Conservation (phyloP, 2,888 invertebrate species). For the Lepeophtheirus nordmannii region DNA sequence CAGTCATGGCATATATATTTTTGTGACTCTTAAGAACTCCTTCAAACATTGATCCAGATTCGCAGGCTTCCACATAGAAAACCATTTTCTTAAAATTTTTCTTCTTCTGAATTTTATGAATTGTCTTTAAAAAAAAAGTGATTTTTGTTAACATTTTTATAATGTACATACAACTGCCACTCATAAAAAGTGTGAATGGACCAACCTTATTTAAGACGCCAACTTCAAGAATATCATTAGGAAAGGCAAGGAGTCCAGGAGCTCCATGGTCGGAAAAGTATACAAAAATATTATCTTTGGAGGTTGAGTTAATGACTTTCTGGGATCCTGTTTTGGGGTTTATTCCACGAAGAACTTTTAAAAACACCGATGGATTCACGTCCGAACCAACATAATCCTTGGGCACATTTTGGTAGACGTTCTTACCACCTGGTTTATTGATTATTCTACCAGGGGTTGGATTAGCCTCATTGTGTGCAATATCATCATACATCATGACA, state of each 20-base stretch:
- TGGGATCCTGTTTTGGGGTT: conserved; percentile 38
- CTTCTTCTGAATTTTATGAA: conserved; percentile 11
- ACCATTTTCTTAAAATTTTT: conserved; percentile 37
- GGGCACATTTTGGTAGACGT: conserved; percentile 43
- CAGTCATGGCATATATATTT: conserved; percentile 45
- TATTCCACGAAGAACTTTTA: conserved; percentile 42
- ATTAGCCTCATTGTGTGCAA: conserved; percentile 40
- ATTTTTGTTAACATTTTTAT: background rate
- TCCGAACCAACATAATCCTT: conserved; percentile 42
- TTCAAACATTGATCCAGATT: conserved; percentile 46
- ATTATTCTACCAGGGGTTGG: conserved; percentile 42
- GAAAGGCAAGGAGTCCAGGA: conserved; percentile 42
- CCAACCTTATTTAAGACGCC: conserved; percentile 30
- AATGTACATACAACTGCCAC: conserved; percentile 15
- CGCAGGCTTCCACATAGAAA: conserved; percentile 46
- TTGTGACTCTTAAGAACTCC: background rate
- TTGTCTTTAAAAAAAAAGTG: background rate
- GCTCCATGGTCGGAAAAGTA: conserved; percentile 48
- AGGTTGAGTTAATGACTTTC: conserved; percentile 40
- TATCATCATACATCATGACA: conserved; percentile 47
- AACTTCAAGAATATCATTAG: conserved; percentile 34
- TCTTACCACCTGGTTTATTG: conserved; percentile 41
- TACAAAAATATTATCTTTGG: conserved; percentile 44
- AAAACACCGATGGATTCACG: conserved; percentile 42
- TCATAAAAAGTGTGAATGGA: conserved; percentile 37